Evolutionary conservation across 1,140 invertebrate species (phyloP).

Genomic region (Hylaeus anthracinus): DNA sequence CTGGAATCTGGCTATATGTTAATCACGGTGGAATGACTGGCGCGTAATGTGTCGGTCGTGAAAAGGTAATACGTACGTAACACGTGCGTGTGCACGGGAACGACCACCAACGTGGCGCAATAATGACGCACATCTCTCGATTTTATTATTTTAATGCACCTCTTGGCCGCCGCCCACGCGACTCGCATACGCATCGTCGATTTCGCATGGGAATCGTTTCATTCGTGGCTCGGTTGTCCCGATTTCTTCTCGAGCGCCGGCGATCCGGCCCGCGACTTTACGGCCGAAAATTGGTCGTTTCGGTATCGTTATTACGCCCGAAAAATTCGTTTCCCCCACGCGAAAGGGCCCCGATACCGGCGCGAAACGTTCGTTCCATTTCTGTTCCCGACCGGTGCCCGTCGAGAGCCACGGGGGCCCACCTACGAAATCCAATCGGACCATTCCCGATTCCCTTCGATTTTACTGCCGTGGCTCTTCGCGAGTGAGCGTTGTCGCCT

Average conservation of each 20-base stretch:
- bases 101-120: slow-evolving; percentile 74
- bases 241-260: not conserved
- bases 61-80: slow-evolving; percentile 39
- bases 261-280: not conserved
- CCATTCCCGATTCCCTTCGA: not conserved
- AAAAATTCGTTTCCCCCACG: not conserved
- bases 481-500: too few species aligned
- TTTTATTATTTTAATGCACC: slow-evolving; percentile 76
- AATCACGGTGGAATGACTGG: slow-evolving; percentile 68
- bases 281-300: slow-evolving; percentile 15
- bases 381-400: not conserved
- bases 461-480: not conserved
- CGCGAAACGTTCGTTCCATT: not conserved
- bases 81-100: not conserved
- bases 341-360: not conserved
- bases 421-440: not conserved
- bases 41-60: slow-evolving; percentile 64
- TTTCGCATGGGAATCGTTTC: slow-evolving; percentile 52
- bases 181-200: slow-evolving; percentile 70
- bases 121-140: slow-evolving; percentile 76
- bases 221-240: slow-evolving; percentile 10
- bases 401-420: not conserved
- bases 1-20: slow-evolving; percentile 58
- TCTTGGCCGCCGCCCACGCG: slow-evolving; percentile 66
- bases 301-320: slow-evolving; percentile 4